Evolutionary conservation across 1,140 invertebrate species (phyloP).

Genomic region (Aphidius ervi): DNA sequence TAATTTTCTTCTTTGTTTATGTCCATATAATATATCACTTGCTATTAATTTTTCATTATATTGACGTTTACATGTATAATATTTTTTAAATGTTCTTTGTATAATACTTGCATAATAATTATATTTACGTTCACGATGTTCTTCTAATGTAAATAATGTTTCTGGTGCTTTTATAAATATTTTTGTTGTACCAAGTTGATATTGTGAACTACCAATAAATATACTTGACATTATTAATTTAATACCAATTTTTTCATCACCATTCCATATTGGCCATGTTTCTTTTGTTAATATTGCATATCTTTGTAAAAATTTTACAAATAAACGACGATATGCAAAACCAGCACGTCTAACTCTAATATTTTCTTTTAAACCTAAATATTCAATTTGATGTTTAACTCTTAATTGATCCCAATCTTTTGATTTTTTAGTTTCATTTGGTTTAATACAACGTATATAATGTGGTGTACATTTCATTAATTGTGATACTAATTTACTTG

Average conservation of each 20-base stretch:
- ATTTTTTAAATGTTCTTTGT: constrained; percentile 69
- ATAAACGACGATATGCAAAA: constrained; percentile 62
- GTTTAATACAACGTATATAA: constrained; percentile 75
- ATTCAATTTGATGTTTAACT: constrained; percentile 63
- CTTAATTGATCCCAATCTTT: constrained; percentile 67
- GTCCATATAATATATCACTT: constrained; percentile 60
- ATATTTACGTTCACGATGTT: constrained; percentile 67
- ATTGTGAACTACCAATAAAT: constrained; percentile 65
- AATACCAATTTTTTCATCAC: constrained; percentile 59
- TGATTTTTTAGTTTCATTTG: constrained; percentile 71
- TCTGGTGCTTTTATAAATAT: constrained; percentile 76
- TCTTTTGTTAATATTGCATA: constrained; percentile 69
- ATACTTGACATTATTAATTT: constrained; percentile 60
- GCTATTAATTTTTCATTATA: constrained; percentile 62
- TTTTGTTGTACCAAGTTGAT: constrained; percentile 69
- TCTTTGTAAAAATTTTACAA: constrained; percentile 63
- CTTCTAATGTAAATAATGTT: constrained; percentile 71
- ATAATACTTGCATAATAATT: constrained; percentile 68
- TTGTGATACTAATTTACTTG: constrained; percentile 67
- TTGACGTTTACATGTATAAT: constrained; percentile 63
- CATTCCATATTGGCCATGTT: constrained; percentile 65
- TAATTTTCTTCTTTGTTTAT: constrained; percentile 64
- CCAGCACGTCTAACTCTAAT: constrained; percentile 65
- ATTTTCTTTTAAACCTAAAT: constrained; percentile 65
- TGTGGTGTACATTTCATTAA: constrained; percentile 71